Percentiles rank a stretch among this genome's conserved stretches.
Conservation (phyloP, 2,888 invertebrate species). For the Sarcophaga subvicina region DNA sequence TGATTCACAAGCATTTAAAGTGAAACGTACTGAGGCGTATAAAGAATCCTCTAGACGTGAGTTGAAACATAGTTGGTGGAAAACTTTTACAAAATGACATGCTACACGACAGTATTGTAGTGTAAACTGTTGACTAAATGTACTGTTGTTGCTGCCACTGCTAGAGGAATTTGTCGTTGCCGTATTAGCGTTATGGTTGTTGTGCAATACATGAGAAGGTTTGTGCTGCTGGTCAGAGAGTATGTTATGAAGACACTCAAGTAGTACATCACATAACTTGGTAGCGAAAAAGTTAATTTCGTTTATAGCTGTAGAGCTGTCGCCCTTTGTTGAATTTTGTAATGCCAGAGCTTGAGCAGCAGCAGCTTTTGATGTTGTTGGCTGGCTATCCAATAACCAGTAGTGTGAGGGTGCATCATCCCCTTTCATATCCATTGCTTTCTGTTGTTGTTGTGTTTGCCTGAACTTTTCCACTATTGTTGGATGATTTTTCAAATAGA, state of each 20-base stretch:
- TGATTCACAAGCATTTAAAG: slow-evolving; percentile 75
- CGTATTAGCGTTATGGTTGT: neutral
- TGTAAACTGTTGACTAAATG: slow-evolving; percentile 53
- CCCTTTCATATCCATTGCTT: slow-evolving; percentile 66
- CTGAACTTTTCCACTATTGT: slow-evolving; percentile 71
- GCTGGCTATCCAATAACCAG: slow-evolving; percentile 56
- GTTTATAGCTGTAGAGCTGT: slow-evolving; percentile 71
- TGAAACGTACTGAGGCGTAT: slow-evolving; percentile 63
- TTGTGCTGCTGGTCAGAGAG: slow-evolving; percentile 71
- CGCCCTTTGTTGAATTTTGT: slow-evolving; percentile 56
- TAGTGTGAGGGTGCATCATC: slow-evolving; percentile 62
- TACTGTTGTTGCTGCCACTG: neutral
- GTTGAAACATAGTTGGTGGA: slow-evolving; percentile 77
- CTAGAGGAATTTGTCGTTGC: neutral
- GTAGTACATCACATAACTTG: slow-evolving; percentile 80
- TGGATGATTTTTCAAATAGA: slow-evolving; percentile 81
- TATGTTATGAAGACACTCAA: slow-evolving; percentile 75
- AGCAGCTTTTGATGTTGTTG: slow-evolving; percentile 60
- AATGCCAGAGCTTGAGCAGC: slow-evolving; percentile 42
- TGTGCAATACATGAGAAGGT: neutral
- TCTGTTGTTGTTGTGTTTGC: slow-evolving; percentile 60
- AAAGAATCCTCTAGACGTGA: slow-evolving; percentile 66
- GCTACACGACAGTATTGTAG: slow-evolving; percentile 77
- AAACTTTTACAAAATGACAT: slow-evolving; percentile 78
- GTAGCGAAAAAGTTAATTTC: slow-evolving; percentile 81